Evolutionary conservation across 2,888 invertebrate species (phyloP), one percentile per base, ranked within the genome.

Genomic region (Drosophila aldrichi): DNA sequence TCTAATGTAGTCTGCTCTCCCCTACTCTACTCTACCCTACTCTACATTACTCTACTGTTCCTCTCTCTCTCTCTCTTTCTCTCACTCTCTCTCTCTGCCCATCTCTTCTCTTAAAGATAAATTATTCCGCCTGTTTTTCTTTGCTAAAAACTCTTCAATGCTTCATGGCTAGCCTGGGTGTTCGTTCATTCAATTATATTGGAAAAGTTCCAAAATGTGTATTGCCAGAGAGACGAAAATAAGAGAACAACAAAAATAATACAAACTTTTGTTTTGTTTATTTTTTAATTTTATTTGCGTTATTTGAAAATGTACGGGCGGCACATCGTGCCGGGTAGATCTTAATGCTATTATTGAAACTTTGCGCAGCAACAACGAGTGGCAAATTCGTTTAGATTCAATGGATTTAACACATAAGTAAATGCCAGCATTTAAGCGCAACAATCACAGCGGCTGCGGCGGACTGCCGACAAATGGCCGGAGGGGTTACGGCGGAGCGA

Each of bases 321-420:
- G 52, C 59, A 43, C n/a, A 44, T 14, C 32, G 18, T 2, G 36
- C 48, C 38, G 43, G 52, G 34, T 22, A 22, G 48, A 63, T 56
- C 57, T 55, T 41, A 76, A 74, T 56, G 40, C 54, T 54, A 32
- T 51, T 56, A 60, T 57, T 59, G 36, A 65, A 73, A 74, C 48
- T 64, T 71, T 64, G 44, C 14, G 16, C 22, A 41, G 56, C 52
- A 43, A 52, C 32, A 54, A 64, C 52, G 36, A n/a, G 18, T 63
- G 62, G 62, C 22, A 79, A 86, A 76, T 76, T 71, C 56, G 64
- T 69, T 87, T 67, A 81, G 74, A 81, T 66, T 78, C 74, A 81
- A 84, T 84, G 70, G 59, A 77, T 62, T 87, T 71, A 52, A 63
- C 64, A 61, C 60, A 64, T 62, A 82, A 66, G 44, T 68, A 25